phyloP scores from a whole-genome alignment of 2,888 invertebrate genomes.

The Cerceris ruficornis region DNA sequence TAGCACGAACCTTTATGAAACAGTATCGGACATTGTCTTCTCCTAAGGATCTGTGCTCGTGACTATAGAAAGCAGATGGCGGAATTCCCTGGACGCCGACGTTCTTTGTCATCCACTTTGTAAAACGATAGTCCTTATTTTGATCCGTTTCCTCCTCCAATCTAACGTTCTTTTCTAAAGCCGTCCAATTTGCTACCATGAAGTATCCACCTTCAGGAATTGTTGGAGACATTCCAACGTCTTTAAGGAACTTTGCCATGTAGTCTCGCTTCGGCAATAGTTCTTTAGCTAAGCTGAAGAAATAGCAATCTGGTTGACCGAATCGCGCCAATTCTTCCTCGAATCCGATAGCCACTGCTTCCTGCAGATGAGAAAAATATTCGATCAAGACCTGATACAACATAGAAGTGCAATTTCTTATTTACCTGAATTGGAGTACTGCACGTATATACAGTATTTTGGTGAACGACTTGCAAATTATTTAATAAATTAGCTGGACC shows the following conservation, averaged over 20 bases:
- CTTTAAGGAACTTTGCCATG: constrained; percentile 88
- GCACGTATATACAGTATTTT: constrained; percentile 96
- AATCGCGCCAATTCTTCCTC: constrained; percentile 91
- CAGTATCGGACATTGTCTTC: constrained; percentile 96
- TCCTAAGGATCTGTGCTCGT: constrained; percentile 89
- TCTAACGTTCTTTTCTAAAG: constrained; percentile 88
- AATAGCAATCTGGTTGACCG: constrained; percentile 91
- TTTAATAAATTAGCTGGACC: constrained; percentile 91
- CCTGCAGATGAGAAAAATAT: constrained; percentile 83
- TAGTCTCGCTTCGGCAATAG: constrained; percentile 90
- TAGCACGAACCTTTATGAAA: constrained; percentile 90
- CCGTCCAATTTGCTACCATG: constrained; percentile 96
- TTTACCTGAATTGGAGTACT: constrained; percentile 91
- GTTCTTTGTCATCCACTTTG: constrained; percentile 97
- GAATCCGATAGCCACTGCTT: constrained; percentile 95
- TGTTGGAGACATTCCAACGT: constrained; percentile 94
- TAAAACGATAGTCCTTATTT: constrained; percentile 93
- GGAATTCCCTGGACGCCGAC: constrained; percentile 97
- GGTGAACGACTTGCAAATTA: constrained; percentile 94
- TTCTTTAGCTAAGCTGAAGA: constrained; percentile 89
- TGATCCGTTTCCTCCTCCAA: constrained; percentile 87
- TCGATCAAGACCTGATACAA: constrained; percentile 6
- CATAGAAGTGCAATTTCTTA: neutral
- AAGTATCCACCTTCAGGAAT: constrained; percentile 99
- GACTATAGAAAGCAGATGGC: constrained; percentile 95